Evolutionary conservation across 2,797 vertebrate genomes (phyloP).

Genomic region (Lemur catta): DNA sequence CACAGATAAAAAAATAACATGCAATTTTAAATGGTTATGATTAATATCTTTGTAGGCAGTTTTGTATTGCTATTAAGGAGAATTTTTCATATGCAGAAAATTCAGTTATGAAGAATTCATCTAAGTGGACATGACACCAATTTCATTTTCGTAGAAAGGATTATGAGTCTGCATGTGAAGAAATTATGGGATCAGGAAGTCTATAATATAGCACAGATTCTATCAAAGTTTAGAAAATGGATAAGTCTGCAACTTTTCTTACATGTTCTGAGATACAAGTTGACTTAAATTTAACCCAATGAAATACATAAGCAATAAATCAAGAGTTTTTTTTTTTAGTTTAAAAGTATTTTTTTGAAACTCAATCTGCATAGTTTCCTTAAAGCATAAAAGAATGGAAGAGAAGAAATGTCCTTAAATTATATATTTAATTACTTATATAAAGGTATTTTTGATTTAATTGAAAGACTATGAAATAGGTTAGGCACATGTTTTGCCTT

Average conservation of each 20-base stretch:
- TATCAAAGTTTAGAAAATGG: slow-evolving; percentile 12
- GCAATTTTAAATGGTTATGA: neutral
- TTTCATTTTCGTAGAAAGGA: slow-evolving; percentile 40
- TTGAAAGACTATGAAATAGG: neutral
- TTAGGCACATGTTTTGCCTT: neutral
- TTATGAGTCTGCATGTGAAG: neutral
- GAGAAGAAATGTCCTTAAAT: neutral
- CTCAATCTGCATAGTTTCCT: neutral
- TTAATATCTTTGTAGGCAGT: neutral
- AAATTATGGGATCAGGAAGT: neutral
- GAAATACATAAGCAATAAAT: neutral
- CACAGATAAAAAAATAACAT: neutral
- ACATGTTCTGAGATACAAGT: neutral
- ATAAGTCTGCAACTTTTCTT: neutral
- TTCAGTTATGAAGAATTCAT: neutral
- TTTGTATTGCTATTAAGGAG: neutral
- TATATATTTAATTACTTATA: neutral
- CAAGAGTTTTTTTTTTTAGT: neutral
- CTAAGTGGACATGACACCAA: neutral
- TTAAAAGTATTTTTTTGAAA: neutral
- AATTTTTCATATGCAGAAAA: slow-evolving; percentile 12
- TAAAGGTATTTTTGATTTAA: neutral
- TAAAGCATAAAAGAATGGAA: neutral
- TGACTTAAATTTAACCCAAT: neutral
- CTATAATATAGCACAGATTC: neutral